Conservation (phyloP, 35 echinoderm and acorn worm genomes). For the Nesometra sesokonis region DNA sequence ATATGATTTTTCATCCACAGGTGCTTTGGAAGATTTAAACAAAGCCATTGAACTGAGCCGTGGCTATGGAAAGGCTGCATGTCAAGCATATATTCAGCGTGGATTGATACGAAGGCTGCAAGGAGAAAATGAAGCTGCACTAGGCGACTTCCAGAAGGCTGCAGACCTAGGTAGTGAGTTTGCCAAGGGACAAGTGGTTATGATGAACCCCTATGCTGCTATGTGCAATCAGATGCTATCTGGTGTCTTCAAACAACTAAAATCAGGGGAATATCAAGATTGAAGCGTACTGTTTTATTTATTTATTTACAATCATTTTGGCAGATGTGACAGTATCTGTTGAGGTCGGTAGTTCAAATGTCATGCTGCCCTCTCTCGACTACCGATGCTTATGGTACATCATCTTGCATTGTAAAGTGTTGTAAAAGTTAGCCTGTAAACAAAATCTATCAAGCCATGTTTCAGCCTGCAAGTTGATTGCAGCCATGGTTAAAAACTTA, state of each 20-base stretch:
- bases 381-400: too few species aligned
- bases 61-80: conserved; percentile 53
- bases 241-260: conserved; percentile 60
- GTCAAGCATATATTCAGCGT: conserved; percentile 78
- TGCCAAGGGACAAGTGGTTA: conserved; percentile 65
- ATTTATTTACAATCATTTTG: too few species aligned
- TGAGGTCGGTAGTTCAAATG: too few species aligned
- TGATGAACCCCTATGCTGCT: conserved; percentile 91
- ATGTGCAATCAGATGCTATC: conserved; percentile 97
- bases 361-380: too few species aligned
- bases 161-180: conserved; percentile 70
- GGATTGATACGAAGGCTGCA: conserved; percentile 68
- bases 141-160: conserved; percentile 71
- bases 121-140: conserved; percentile 47
- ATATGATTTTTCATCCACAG: conserved; percentile 28
- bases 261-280: conserved; percentile 46
- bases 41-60: conserved; percentile 69
- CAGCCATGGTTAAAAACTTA: too few species aligned
- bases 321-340: too few species aligned
- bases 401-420: too few species aligned
- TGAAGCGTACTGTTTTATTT: too few species aligned
- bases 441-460: too few species aligned
- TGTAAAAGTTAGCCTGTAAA: too few species aligned
- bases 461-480: too few species aligned
- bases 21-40: conserved; percentile 76